Base-by-base conservation (phyloP, 2,888 invertebrate genomes). In the Alloplasta piceator region DNA sequence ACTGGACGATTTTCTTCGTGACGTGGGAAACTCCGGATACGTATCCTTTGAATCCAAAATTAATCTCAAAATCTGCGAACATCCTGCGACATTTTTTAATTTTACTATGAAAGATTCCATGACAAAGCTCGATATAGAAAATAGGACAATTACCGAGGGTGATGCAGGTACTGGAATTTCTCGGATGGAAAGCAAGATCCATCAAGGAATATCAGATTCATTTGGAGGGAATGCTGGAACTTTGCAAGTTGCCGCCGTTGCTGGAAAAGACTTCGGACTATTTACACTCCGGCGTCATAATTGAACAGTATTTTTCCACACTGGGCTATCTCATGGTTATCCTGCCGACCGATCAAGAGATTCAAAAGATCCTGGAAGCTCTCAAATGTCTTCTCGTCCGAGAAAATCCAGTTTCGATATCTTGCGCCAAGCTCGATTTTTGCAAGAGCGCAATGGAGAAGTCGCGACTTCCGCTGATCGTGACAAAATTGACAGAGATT, bases 271-370 rank as follows among this genome's bases (percentile, higher is more conserved):
- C 86, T 38, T 91, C 91, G 4, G 92, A 93, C 14, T 75, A 82
- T 58, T 71, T 90, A 4, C 68, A 52, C 6, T 88, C 82, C 46
- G 68, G 46, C 0, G 80, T 83, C 39, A 87, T 88, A 12, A 66
- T 92, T 56, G 84, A 90, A 39, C 89, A 90, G 72, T 92, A 92
- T 83, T 92, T 92, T 78, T 89, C 89, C 4, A 82, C 89, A 14
- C 78, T 93, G 41, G 92, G 92, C 77, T 85, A 89, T 60, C 83
- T 92, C 61, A 74, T 89, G 85, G 86, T 87, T 0, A 86, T 90
- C 10, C 82, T 90, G 26, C 83, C 90, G 3, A 83, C 83, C 2
- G 48, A 85, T 38, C 52, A 78, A 61, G 80, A 86, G 46, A 41
- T 85, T 5, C 39, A 67, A 0, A 85, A 82, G 14, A 46, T 90